A percentile compares a stretch with the other conserved stretches of the same genome.
Conservation (phyloP, 2,797 vertebrate species). For the Phalloptychus januarius region DNA sequence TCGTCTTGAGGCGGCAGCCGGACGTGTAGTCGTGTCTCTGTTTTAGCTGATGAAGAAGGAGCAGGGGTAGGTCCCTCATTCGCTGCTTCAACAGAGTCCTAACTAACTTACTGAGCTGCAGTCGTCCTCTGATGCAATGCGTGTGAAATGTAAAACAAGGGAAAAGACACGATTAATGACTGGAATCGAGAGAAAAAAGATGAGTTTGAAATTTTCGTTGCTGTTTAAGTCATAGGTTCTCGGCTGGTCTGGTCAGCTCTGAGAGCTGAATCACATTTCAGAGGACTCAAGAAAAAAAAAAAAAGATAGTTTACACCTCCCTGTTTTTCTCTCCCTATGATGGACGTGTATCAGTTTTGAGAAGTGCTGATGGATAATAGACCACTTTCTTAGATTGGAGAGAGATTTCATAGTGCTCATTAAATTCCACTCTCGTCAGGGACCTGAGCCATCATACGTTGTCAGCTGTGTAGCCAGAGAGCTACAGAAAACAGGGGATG, state of each 20-base stretch:
- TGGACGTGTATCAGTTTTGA: conserved; percentile 31
- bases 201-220: conserved; percentile 25
- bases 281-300: conserved; percentile 7
- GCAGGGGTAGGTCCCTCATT: conserved; percentile 41
- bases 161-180: conserved; percentile 41
- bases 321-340: conserved; percentile 22
- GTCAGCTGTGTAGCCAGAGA: conserved; percentile 45
- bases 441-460: conserved; percentile 46
- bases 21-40: conserved; percentile 43
- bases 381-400: conserved; percentile 48
- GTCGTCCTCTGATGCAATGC: conserved; percentile 63
- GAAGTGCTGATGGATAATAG: conserved; percentile 52
- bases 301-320: conserved; percentile 12
- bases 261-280: conserved; percentile 28
- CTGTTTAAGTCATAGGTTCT: conserved; percentile 18
- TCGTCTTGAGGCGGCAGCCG: conserved; percentile 29
- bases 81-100: conserved; percentile 33
- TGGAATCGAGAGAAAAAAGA: background rate
- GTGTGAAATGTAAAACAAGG: conserved; percentile 58
- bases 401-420: conserved; percentile 56
- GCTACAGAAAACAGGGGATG: conserved; percentile 15
- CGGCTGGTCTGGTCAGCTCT: conserved; percentile 20
- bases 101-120: conserved; percentile 46
- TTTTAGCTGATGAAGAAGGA: conserved; percentile 47
- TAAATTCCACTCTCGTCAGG: conserved; percentile 58